These are phyloP conservation scores for Onthophagus taurus DNA, from an alignment of 1,140 invertebrate genomes.

Conservation along the genomic window DNA sequence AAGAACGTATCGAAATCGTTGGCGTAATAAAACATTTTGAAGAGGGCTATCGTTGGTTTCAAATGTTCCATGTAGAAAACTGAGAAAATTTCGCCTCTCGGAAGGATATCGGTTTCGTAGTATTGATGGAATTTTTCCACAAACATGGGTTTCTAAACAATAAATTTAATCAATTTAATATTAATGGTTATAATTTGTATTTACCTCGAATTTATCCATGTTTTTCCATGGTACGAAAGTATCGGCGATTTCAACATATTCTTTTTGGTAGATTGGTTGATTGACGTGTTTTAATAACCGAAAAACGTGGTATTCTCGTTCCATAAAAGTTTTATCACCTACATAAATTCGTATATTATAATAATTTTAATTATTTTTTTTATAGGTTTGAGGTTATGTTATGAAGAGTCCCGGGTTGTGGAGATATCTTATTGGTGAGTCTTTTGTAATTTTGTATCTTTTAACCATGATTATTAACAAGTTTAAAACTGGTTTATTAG, in stretches of 20 bases:
- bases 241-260: constrained; percentile 42
- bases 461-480: too few relatives aligned
- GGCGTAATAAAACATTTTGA: constrained; percentile 58
- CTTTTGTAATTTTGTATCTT: too few relatives aligned
- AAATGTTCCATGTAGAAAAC: constrained; percentile 43
- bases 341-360: neutral
- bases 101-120: constrained; percentile 35
- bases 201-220: constrained; percentile 40
- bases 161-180: neutral
- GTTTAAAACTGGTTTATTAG: too few relatives aligned
- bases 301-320: constrained; percentile 50
- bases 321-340: constrained; percentile 37
- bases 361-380: neutral
- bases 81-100: constrained; percentile 37
- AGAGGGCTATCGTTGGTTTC: constrained; percentile 50
- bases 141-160: constrained; percentile 39
- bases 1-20: constrained; percentile 51
- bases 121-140: constrained; percentile 48
- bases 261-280: constrained; percentile 42
- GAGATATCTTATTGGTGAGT: too few relatives aligned
- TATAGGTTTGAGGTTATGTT: neutral
- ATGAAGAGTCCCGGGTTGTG: too few relatives aligned
- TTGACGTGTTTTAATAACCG: constrained; percentile 52
- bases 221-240: constrained; percentile 46
- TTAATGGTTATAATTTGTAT: neutral